Base-by-base conservation (phyloP, 2,888 invertebrate species). In the Tortricodes alternella region DNA sequence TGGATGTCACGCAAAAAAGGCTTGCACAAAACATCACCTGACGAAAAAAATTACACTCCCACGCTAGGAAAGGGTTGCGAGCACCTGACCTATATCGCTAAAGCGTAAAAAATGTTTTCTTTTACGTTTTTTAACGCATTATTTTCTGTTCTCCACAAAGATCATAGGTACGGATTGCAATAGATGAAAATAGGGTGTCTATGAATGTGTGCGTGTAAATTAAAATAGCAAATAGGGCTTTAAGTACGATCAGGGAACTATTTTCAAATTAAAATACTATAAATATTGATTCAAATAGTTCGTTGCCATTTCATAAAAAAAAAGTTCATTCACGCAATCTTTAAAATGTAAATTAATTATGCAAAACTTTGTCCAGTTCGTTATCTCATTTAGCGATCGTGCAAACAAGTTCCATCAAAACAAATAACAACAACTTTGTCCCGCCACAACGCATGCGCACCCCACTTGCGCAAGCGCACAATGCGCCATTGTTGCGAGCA, bases 11-110 rank as follows among this genome's bases (percentile, higher is more conserved):
- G 76, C 76, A 83, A 88, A 85, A 86, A 86, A 82, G 53, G 63
- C 73, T 78, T 80, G 84, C 85, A 86, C 81, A 87, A 88, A 83
- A 79, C 76, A 67, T 65, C 61, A 24, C 50, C 51, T 69, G 58
- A 66, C 67, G 72, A 81, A 86, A 87, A 86, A 87, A 73, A 71
- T 38, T 65, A 61, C 64, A 83, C 90, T 89, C 90, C 90, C 89
- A 90, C 89, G 89, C 83, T 73, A 65, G 73, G 82, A 87, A 89
- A 90, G 90, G 90, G 90, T 90, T 90, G 81, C 81, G 67, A 76
- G 80, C 90, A 90, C 90, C 90, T 90, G 90, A 90, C 90, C 90
- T 89, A 90, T 84, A 89, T 90, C 66, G 64, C 65, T 65, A 72
- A 70, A 73, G 79, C 77, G 80, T 76, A 74, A 74, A 74, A 69